Conservation (phyloP, 2,888 invertebrate genomes). For the Ectobius pallidus region DNA sequence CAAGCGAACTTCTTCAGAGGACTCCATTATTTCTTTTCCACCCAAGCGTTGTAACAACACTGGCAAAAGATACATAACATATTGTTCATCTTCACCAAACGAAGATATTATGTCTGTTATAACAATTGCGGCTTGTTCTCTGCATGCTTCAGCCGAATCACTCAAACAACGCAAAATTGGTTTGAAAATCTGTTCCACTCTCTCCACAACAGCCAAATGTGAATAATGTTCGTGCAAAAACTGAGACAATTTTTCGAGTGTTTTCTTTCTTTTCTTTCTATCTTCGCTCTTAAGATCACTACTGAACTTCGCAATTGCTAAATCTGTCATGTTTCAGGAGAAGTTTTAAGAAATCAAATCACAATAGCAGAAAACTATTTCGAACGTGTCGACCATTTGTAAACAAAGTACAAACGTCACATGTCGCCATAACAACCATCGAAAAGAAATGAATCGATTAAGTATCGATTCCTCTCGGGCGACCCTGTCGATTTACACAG, state of each 20-base stretch:
- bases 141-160: conserved; percentile 68
- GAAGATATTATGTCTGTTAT: conserved; percentile 62
- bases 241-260: conserved; percentile 61
- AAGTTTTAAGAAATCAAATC: neutral
- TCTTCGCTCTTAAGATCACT: conserved; percentile 63
- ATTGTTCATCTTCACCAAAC: conserved; percentile 68
- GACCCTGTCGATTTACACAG: too few species aligned
- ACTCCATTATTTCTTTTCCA: conserved; percentile 71
- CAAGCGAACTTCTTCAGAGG: conserved; percentile 83
- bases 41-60: conserved; percentile 79
- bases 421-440: too few species aligned
- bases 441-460: too few species aligned
- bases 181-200: conserved; percentile 57
- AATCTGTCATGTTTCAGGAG: conserved; percentile 18
- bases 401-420: too few species aligned
- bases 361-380: neutral
- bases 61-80: conserved; percentile 76
- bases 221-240: conserved; percentile 56
- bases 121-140: conserved; percentile 64
- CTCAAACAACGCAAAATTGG: conserved; percentile 56
- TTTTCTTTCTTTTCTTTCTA: conserved; percentile 62
- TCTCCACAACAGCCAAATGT: conserved; percentile 36
- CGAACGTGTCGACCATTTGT: conserved; percentile 28
- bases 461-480: too few species aligned
- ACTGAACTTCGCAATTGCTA: conserved; percentile 31